Base-by-base conservation (phyloP, 2,888 invertebrate genomes). In the Buathra laborator region DNA sequence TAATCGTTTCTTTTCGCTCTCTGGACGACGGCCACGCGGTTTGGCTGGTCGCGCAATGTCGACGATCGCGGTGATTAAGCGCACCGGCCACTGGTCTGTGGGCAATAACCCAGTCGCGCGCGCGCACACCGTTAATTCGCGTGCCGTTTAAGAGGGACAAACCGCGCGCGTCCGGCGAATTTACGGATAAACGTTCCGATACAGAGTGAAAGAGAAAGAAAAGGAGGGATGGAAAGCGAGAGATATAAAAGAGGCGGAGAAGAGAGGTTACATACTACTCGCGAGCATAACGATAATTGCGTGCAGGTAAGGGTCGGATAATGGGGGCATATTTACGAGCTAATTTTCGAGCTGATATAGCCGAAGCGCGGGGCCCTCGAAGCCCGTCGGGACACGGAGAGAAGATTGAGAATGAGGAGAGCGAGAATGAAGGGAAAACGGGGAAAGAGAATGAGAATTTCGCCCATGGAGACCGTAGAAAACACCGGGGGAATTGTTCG, bases 291-390 rank as follows among this genome's bases (percentile, higher is more conserved):
- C 84, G 86, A 86, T 90, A 90, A 90, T 90, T 90, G 87, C 85
- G 64, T 51, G 82, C 76, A 87, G 88, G 85, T 87, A 88, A 81
- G 84, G 72, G 68, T 66, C 66, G 74, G 81, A 85, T 85, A 89
- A 89, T 87, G 86, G 86, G 87, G 66, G 75, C 84, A 87, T 88
- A 89, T 89, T 91, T 90, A 90, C 87, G 89, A 88, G 90, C 85
- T 87, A 90, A 89, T 91, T 90, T 87, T 88, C 87, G 84, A 88
- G 86, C 80, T 85, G 85, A 74, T 87, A 85, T 80, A 82, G 83
- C 72, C 75, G 48, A 80, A 46, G n/a, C 78, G 84, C 78, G 80
- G 81, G 80, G 37, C 37, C 37, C 37, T 37, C 37, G 37, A 70
- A 51, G 74, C 84, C 67, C 62, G 53, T 72, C 29, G 48, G 74